Percentiles rank a stretch among this genome's conserved stretches.
These are phyloP conservation scores for Corapipo altera DNA, from an alignment of 2,113 vertebrate species.

Conservation along the genomic window DNA sequence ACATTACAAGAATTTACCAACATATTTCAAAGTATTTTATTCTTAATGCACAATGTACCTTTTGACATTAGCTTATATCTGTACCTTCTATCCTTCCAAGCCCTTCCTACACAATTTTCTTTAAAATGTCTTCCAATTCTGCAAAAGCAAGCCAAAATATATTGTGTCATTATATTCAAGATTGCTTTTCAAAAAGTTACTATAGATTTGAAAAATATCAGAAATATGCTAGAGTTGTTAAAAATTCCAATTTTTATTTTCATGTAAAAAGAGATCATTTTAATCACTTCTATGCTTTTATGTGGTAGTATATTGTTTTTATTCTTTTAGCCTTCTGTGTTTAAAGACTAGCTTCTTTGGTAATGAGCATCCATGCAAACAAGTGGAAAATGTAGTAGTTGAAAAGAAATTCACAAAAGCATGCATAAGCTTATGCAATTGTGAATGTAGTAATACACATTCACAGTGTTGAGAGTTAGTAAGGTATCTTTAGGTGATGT, in stretches of 20 bases:
- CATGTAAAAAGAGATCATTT: not conserved
- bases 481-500: not conserved
- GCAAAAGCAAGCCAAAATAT: not conserved
- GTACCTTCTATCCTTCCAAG: not conserved
- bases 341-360: not conserved
- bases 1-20: not conserved
- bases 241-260: not conserved
- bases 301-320: not conserved
- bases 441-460: accelerated
- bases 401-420: not conserved
- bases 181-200: not conserved
- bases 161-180: not conserved
- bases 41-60: not conserved
- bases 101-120: not conserved
- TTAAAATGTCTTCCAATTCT: not conserved
- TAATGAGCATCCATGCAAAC: not conserved
- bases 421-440: not conserved
- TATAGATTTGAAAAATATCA: not conserved
- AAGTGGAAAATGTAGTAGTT: not conserved
- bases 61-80: not conserved
- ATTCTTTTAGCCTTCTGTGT: not conserved
- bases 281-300: not conserved
- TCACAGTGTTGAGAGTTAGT: not conserved
- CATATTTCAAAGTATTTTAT: not conserved
- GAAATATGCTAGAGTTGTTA: not conserved